Evolutionary conservation across 2,113 vertebrate species (phyloP).

Genomic region (Rhynchomys soricoides): DNA sequence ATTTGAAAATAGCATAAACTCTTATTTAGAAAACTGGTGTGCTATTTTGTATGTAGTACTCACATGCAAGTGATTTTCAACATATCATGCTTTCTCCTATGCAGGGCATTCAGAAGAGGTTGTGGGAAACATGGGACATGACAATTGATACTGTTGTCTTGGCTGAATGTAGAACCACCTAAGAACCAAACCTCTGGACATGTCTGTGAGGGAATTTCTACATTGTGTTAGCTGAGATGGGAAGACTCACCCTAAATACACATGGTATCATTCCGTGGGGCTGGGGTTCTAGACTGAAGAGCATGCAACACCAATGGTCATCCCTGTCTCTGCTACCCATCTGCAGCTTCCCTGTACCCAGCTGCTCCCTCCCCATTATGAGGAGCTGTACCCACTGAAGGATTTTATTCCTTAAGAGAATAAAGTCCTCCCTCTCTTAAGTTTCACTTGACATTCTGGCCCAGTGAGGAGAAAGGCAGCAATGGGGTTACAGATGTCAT

Average conservation of each 20-base stretch:
- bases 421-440: background rate
- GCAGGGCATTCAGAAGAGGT: background rate
- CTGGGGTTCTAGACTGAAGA: background rate
- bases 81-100: background rate
- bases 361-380: no score
- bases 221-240: background rate
- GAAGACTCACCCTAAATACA: background rate
- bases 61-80: background rate
- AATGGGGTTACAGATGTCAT: background rate
- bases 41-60: background rate
- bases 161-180: background rate
- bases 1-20: background rate
- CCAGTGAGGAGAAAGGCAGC: background rate
- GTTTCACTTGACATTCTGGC: background rate
- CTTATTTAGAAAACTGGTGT: background rate
- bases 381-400: background rate
- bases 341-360: background rate
- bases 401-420: no score
- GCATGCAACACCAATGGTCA: background rate
- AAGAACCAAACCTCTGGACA: background rate
- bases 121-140: background rate
- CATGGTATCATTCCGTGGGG: background rate
- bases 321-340: background rate
- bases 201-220: background rate
- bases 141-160: background rate